Conservation (phyloP, 2,888 invertebrate species). For the Trichopoda pennipes region DNA sequence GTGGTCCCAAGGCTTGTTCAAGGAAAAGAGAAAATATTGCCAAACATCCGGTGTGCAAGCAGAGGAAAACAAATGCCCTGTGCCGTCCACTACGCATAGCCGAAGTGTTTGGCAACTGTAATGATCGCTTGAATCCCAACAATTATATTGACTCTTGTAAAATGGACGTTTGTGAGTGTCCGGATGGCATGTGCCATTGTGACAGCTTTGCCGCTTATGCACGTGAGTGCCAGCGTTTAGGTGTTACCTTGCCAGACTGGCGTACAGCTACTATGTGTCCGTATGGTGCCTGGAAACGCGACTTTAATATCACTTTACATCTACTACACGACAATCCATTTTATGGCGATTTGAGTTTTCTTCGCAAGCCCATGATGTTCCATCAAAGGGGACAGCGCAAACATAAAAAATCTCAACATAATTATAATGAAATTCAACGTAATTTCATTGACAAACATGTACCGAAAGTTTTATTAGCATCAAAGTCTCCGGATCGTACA, state of each 20-base stretch:
- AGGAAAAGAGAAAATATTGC: constrained; percentile 82
- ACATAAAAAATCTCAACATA: constrained; percentile 68
- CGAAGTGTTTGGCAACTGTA: constrained; percentile 88
- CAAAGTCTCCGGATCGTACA: constrained; percentile 79
- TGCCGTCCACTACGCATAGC: constrained; percentile 82
- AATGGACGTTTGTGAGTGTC: constrained; percentile 94
- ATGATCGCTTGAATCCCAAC: constrained; percentile 88
- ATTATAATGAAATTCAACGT: constrained; percentile 73
- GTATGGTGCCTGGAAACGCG: constrained; percentile 77
- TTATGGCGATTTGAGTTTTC: constrained; percentile 72
- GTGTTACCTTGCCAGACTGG: constrained; percentile 88
- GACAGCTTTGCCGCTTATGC: constrained; percentile 94
- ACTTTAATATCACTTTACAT: constrained; percentile 65
- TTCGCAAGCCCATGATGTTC: constrained; percentile 36
- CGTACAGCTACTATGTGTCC: constrained; percentile 86
- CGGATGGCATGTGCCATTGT: constrained; percentile 90
- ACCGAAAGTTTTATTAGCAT: constrained; percentile 78
- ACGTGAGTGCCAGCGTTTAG: constrained; percentile 90
- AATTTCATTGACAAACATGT: constrained; percentile 79
- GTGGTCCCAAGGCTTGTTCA: constrained; percentile 88
- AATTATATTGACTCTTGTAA: constrained; percentile 93
- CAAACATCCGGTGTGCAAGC: constrained; percentile 82
- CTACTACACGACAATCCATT: constrained; percentile 67
- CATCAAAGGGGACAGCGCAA: constrained; percentile 68
- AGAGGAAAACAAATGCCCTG: constrained; percentile 81